Base-by-base conservation (phyloP, 1,140 invertebrate species). In the Pachypsylla venusta region DNA sequence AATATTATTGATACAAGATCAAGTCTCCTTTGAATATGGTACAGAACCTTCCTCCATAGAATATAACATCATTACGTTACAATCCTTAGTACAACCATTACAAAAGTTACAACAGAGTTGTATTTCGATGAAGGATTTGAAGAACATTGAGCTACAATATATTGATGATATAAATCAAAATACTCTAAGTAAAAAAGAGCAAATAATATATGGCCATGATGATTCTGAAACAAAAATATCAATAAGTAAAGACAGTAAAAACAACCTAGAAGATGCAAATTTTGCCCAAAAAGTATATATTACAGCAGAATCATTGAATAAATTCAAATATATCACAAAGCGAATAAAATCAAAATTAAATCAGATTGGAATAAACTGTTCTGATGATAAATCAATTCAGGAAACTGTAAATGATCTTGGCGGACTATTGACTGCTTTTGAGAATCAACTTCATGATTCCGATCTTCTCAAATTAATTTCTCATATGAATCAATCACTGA, bases 1-100 rank as follows among this genome's bases (percentile, higher is more conserved):
- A 40, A 64, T 67, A 57, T 59, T 64, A 54, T 53, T 64, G 2
- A 65, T 67, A 13, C 65, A 67, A 35, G 64, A 68, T 54, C 63
- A 66, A 60, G 60, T 64, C 24, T 65, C 64, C 1, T 67, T 67
- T 56, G 63, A 66, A 59, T 64, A 65, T 60, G 64, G 63, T 4
- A 62, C 64, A 57, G 63, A 67, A 57, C 64, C 64, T 1, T 53
- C 63, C 0, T 57, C 63, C 14, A 66, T 65, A 25, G 64, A 66
- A 42, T 62, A 65, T 13, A 66, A 65, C 54, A 64, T 66, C 39
- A 55, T 59, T 12, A 65, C 62, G 2, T 42, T 67, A 22, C 61
- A 67, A 48, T 65, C 63, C 0, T 35, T 67, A 26, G 54, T 66
- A 2, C 62, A 65, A 25, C 66, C 66, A 16, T 57, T 67, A 54